Percentiles rank a stretch among this genome's conserved stretches.
Evolutionary conservation across 1,140 invertebrate species (phyloP).

Genomic region (Brachionus koreanus): DNA sequence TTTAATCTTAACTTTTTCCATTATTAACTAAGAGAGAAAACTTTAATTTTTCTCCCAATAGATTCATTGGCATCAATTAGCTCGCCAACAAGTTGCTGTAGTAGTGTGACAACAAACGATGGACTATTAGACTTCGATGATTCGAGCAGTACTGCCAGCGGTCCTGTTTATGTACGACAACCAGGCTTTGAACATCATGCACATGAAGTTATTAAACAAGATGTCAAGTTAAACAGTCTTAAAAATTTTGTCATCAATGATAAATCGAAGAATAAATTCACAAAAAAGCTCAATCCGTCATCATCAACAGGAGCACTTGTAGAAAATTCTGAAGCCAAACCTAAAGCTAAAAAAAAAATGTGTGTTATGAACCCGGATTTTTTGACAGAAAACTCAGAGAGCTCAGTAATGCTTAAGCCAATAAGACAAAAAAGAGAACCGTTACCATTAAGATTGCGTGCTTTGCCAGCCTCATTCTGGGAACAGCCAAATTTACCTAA

Average conservation of each 20-base stretch:
- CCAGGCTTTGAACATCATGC: slow-evolving; percentile 49
- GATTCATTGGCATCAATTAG: neutral
- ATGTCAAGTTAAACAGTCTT: neutral
- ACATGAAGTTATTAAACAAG: slow-evolving; percentile 3
- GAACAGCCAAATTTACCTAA: slow-evolving; percentile 61
- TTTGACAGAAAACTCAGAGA: neutral
- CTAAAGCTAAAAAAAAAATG: slow-evolving; percentile 22
- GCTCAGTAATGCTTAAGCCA: neutral
- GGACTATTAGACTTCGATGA: slow-evolving; percentile 48
- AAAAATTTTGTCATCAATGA: slow-evolving; percentile 34
- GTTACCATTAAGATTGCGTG: slow-evolving; percentile 61
- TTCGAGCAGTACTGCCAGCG: slow-evolving; percentile 58
- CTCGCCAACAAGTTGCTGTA: slow-evolving; percentile 21
- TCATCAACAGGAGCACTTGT: neutral
- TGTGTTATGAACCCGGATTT: neutral
- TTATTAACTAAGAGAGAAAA: neutral
- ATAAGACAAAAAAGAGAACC: slow-evolving; percentile 52
- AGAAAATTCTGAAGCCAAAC: neutral
- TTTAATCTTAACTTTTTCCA: neutral
- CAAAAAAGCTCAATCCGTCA: neutral
- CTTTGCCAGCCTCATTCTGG: slow-evolving; percentile 63
- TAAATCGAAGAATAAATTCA: neutral
- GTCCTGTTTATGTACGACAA: slow-evolving; percentile 56
- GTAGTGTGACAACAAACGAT: slow-evolving; percentile 48
- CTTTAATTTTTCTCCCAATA: neutral